phyloP scores from a whole-genome alignment of 2,888 invertebrate genomes.

The Bibio marci region DNA sequence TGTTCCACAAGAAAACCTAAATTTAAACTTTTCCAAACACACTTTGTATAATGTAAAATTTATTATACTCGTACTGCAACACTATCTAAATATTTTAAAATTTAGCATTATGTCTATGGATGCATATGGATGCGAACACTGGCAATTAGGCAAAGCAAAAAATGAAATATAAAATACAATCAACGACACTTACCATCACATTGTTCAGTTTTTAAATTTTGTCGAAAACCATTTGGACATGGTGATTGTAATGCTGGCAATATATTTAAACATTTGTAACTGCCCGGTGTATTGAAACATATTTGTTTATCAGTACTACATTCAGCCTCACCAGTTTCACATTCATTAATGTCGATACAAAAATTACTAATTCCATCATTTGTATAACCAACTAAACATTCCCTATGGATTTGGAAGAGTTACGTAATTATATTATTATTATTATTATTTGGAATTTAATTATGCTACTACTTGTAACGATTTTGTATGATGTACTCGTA shows the following conservation, averaged over 20 bases:
- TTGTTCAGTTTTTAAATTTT: conserved; percentile 31
- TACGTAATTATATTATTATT: not conserved
- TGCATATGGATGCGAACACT: no score
- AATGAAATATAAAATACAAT: not conserved
- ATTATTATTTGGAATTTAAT: conserved; percentile 1
- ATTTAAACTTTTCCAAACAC: no score
- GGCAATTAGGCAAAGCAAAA: not conserved
- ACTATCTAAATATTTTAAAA: no score
- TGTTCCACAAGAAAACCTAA: no score
- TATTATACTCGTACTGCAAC: no score
- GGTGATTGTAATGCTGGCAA: conserved; percentile 8
- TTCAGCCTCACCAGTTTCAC: conserved; percentile 45
- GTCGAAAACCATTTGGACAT: conserved; percentile 33
- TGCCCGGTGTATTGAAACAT: conserved; percentile 52
- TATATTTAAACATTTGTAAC: conserved; percentile 15
- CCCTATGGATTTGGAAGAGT: conserved; percentile 8
- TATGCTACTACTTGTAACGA: no score
- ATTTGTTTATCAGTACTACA: conserved; percentile 42
- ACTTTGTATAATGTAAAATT: no score
- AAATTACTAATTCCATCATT: conserved; percentile 22
- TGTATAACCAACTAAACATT: conserved; percentile 30
- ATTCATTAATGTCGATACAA: conserved; percentile 54
- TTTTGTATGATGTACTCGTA: no score
- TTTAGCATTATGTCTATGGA: no score
- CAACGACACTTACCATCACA: conserved; percentile 38